Base-by-base conservation (phyloP, 2,113 vertebrate genomes). In the Colinus virginianus region DNA sequence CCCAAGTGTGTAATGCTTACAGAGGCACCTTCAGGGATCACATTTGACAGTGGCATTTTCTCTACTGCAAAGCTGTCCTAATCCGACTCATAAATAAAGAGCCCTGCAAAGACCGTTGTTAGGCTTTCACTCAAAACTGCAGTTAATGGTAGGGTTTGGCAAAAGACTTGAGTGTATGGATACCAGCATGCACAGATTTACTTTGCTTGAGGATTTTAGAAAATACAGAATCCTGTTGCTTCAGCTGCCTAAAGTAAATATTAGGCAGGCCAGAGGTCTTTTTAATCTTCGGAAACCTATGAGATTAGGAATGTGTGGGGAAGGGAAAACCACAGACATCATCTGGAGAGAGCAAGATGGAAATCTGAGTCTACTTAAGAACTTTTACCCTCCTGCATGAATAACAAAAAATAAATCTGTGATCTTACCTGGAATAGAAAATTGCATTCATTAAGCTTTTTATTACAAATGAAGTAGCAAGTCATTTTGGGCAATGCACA, bases 31-130 rank as follows among this genome's bases (percentile, higher is more conserved):
- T 69, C 58, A 64, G 88, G 56, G 69, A 68, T 88, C 9, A 3
- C 1, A 5, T 64, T 84, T 78, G 66, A 34, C 84, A 66, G 83
- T 94, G 83, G 69, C 66, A 84, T 96, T 96, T 93, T 86, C 83
- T 87, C 42, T 80, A 7, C 79, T 75, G 82, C 86, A 90, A 64
- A 75, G 55, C 82, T 91, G 71, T 63, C 61, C 28, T 87, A 93
- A 90, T 81, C 72, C 88, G 56, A 77, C 69, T 81, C 32, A 75
- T 61, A 88, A 84, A 78, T 68, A 46, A 81, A 77, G 34, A 1
- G 1, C 48, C 43, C 56, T 75, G 69, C 51, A 75, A 30, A 38
- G 56, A 84, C 22, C 69, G 78, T 7, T 40, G n/a, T 25, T 38
- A 38, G 34, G 36, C 62, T 78, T 64, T 75, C 53, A 23, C 70